These are phyloP conservation scores for Drosophila neotestacea DNA, from an alignment of 2,888 invertebrate species.

Conservation along the genomic window DNA sequence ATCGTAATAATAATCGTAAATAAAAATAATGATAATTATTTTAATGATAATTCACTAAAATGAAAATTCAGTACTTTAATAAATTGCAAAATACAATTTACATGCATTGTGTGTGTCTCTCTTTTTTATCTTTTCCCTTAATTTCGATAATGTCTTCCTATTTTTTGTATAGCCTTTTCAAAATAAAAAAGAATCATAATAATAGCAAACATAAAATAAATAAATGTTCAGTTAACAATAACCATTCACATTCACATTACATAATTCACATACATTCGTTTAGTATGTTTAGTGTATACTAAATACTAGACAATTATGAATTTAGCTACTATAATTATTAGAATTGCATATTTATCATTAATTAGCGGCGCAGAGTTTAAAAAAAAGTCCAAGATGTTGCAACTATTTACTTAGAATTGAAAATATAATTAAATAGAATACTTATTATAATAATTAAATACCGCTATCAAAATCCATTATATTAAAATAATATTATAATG, in stretches of 20 bases:
- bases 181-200: conserved; percentile 21
- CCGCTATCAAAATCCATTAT: conserved; percentile 18
- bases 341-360: conserved; percentile 14
- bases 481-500: conserved; percentile 15
- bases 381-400: conserved; percentile 46
- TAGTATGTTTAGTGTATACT: conserved; percentile 27
- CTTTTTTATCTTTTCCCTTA: background rate
- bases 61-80: conserved; percentile 64
- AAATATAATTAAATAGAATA: conserved; percentile 16
- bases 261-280: conserved; percentile 25
- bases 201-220: conserved; percentile 36
- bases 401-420: conserved; percentile 38
- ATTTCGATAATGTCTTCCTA: conserved; percentile 21
- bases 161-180: conserved; percentile 34
- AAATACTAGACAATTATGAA: conserved; percentile 48
- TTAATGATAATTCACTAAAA: conserved; percentile 44
- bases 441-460: conserved; percentile 16
- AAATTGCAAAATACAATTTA: conserved; percentile 55
- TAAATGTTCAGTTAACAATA: conserved; percentile 56
- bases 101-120: conserved; percentile 12
- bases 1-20: conserved; percentile 16
- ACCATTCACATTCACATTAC: conserved; percentile 36
- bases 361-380: conserved; percentile 36
- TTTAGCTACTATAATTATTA: conserved; percentile 14
- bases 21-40: conserved; percentile 23